A percentile compares a stretch with the other conserved stretches of the same genome.
phyloP scores from a whole-genome alignment of 2,888 invertebrate species.

The Tachina grossa region DNA sequence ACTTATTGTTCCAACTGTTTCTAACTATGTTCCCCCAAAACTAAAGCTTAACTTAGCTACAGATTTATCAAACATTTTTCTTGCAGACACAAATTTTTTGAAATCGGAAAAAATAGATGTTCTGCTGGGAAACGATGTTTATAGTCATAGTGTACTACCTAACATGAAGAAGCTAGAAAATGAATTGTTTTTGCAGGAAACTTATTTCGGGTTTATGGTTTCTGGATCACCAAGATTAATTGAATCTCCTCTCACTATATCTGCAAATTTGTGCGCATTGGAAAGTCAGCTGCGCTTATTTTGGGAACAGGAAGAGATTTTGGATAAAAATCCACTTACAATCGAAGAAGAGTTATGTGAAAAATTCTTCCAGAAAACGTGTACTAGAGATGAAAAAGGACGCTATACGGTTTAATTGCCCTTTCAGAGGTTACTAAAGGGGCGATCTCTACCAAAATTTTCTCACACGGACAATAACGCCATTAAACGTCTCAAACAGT shows the following conservation, averaged over 20 bases:
- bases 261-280: conserved; percentile 41
- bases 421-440: conserved; percentile 35
- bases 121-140: not conserved
- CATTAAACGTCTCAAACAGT: not conserved
- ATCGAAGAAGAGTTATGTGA: conserved; percentile 38
- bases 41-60: too few relatives aligned
- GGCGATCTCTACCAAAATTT: conserved; percentile 31
- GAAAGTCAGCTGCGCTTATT: conserved; percentile 47
- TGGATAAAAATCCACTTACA: not conserved
- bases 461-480: conserved; percentile 47
- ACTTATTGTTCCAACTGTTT: too few relatives aligned
- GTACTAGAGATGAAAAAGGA: conserved; percentile 12
- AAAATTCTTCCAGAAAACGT: conserved; percentile 32
- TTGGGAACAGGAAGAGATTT: conserved; percentile 54
- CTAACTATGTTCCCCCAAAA: too few relatives aligned
- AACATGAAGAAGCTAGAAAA: conserved; percentile 50
- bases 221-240: conserved; percentile 32
- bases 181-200: conserved; percentile 54
- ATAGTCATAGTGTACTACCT: conserved; percentile 31
- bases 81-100: too few relatives aligned
- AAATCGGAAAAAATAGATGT: too few relatives aligned
- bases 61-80: too few relatives aligned
- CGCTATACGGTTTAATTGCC: conserved; percentile 43
- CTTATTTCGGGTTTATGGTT: conserved; percentile 60
- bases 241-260: conserved; percentile 3